Percentiles rank a stretch among this genome's conserved stretches.
Evolutionary conservation across 2,797 vertebrate species (phyloP).

Genomic region (Gymnothorax reevesii): DNA sequence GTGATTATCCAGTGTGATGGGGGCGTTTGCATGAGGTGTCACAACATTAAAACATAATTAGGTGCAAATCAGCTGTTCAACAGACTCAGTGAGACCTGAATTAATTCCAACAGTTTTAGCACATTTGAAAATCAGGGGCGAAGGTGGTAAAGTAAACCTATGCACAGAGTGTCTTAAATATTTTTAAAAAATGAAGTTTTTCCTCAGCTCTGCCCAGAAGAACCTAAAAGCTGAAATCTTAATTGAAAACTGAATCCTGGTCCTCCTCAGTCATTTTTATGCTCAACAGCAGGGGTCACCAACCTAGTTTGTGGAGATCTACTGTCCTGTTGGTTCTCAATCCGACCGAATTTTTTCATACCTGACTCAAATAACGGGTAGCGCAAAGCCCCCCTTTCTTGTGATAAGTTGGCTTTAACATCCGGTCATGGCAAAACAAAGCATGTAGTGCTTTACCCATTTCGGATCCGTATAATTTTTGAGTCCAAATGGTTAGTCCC

Average conservation of each 20-base stretch:
- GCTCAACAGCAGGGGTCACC: background rate
- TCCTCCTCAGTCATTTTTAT: background rate
- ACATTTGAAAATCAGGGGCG: conserved; percentile 38
- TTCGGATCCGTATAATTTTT: no score
- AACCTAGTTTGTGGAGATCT: no score
- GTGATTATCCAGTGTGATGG: conserved; percentile 16
- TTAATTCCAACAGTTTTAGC: conserved; percentile 23
- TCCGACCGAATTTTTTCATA: no score
- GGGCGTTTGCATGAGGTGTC: conserved; percentile 1
- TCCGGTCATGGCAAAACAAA: no score
- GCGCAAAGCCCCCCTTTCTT: no score
- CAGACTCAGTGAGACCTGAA: background rate
- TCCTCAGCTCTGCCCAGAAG: background rate
- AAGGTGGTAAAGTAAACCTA: background rate
- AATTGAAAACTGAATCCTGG: background rate
- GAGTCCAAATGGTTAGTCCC: no score
- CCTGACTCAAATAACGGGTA: no score
- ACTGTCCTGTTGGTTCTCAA: no score
- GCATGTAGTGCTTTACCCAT: no score
- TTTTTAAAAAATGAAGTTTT: background rate
- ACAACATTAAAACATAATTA: conserved; percentile 29
- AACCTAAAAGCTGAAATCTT: background rate
- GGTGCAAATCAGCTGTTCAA: conserved; percentile 19
- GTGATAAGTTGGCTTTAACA: no score
- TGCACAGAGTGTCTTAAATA: background rate